A percentile compares a stretch with the other conserved stretches of the same genome.
Evolutionary conservation across 2,888 invertebrate species (phyloP).

Genomic region (Pachliopta kotzebuea): DNA sequence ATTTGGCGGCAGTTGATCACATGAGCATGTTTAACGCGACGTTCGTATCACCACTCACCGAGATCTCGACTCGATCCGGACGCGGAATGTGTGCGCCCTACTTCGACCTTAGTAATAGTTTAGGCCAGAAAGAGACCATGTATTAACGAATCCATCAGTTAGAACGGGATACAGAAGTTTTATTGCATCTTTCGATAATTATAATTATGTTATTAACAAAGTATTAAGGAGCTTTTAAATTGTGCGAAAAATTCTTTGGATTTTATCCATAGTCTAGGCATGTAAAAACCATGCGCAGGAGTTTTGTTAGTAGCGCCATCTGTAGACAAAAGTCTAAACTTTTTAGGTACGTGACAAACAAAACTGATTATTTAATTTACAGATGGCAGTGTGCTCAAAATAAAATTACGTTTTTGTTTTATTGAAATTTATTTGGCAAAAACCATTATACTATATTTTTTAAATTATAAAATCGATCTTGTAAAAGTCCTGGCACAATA

Average conservation of each 20-base stretch:
- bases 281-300: constrained; percentile 24
- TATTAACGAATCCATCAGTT: constrained; percentile 36
- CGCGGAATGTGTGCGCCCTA: constrained; percentile 70
- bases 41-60: constrained; percentile 73
- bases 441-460: no score
- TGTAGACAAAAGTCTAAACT: constrained; percentile 4
- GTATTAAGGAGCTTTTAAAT: background rate
- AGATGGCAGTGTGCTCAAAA: background rate
- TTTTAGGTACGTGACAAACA: background rate
- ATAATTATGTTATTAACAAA: constrained; percentile 18
- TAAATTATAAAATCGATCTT: no score
- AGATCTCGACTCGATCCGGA: constrained; percentile 71
- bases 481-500: background rate
- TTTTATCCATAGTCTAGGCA: background rate
- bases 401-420: background rate
- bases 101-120: constrained; percentile 67
- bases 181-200: constrained; percentile 18
- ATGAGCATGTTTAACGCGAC: constrained; percentile 71
- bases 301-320: constrained; percentile 19
- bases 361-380: background rate
- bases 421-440: no score
- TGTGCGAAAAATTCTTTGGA: background rate
- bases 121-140: constrained; percentile 62
- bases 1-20: constrained; percentile 70
- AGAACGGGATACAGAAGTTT: constrained; percentile 45